These are phyloP conservation scores for Myotis lucifugus DNA, from an alignment of 2,113 vertebrate genomes.

Conservation along the genomic window DNA sequence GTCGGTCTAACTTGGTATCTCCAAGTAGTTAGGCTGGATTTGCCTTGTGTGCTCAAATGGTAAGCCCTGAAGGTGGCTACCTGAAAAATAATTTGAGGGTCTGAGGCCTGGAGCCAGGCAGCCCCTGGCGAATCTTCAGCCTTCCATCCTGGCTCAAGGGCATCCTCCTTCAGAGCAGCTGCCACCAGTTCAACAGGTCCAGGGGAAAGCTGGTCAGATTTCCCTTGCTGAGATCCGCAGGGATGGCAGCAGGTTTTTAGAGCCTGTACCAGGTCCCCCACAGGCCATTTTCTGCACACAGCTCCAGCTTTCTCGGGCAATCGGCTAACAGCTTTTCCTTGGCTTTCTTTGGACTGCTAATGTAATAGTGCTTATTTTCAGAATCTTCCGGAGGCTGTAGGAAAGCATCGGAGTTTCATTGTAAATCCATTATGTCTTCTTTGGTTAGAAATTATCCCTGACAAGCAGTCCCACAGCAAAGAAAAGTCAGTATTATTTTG, in stretches of 20 bases:
- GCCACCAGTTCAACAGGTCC: constrained; percentile 55
- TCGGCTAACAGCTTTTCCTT: constrained; percentile 77
- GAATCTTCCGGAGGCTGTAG: constrained; percentile 81
- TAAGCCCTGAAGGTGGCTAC: neutral
- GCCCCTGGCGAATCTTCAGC: neutral
- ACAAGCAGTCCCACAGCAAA: constrained; percentile 89
- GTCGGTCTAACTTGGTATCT: neutral
- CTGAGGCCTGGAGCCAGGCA: neutral
- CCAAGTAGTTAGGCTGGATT: neutral
- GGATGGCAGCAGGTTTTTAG: constrained; percentile 73
- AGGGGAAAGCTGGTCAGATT: constrained; percentile 69
- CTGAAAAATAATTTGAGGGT: neutral
- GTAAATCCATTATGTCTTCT: constrained; percentile 91
- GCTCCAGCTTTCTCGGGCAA: constrained; percentile 76
- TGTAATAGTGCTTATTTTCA: constrained; percentile 87
- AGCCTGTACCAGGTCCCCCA: constrained; percentile 76
- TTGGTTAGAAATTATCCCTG: constrained; percentile 91
- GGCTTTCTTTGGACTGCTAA: constrained; percentile 82
- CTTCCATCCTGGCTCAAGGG: neutral
- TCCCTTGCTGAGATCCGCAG: constrained; percentile 70
- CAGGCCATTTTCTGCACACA: constrained; percentile 75
- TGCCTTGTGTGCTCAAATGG: neutral
- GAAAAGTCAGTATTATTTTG: constrained; percentile 89
- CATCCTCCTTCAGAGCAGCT: neutral
- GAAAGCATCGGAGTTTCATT: constrained; percentile 88